Conservation (phyloP, 2,113 vertebrate genomes). For the Psilopsiagon aymara region DNA sequence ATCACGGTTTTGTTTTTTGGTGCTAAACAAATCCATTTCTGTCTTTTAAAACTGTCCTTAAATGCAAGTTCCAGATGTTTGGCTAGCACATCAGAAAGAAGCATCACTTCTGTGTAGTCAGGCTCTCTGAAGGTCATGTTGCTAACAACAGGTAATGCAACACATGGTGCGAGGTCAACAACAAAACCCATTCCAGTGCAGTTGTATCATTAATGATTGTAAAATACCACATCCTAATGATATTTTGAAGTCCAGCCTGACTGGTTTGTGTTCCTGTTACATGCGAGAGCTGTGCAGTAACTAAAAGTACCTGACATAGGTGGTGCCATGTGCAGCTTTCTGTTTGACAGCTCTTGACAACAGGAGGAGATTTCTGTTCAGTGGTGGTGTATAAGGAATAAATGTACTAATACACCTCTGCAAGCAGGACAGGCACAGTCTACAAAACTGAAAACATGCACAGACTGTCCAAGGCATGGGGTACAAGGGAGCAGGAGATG, state of each 20-base stretch:
- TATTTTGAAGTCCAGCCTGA: background rate
- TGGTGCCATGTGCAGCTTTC: background rate
- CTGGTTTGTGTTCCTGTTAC: background rate
- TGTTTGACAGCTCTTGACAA: background rate
- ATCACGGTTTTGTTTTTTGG: background rate
- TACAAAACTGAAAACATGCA: rapidly evolving
- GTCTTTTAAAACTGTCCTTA: background rate
- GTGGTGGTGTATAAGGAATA: background rate
- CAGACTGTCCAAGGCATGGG: rapidly evolving
- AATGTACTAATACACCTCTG: too few species aligned
- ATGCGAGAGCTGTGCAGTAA: rapidly evolving
- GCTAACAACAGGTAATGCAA: background rate
- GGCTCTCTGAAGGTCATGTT: background rate
- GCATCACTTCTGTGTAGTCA: background rate
- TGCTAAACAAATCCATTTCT: background rate
- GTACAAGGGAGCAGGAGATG: background rate
- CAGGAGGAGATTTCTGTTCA: background rate
- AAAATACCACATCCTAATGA: background rate
- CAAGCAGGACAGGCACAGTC: background rate
- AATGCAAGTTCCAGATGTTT: background rate
- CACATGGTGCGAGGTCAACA: background rate
- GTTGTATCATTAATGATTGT: background rate
- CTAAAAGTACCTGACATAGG: background rate
- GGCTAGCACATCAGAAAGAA: background rate
- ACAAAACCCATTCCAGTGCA: background rate